Conservation (phyloP, 2,113 vertebrate genomes). For the Arvicanthis niloticus region DNA sequence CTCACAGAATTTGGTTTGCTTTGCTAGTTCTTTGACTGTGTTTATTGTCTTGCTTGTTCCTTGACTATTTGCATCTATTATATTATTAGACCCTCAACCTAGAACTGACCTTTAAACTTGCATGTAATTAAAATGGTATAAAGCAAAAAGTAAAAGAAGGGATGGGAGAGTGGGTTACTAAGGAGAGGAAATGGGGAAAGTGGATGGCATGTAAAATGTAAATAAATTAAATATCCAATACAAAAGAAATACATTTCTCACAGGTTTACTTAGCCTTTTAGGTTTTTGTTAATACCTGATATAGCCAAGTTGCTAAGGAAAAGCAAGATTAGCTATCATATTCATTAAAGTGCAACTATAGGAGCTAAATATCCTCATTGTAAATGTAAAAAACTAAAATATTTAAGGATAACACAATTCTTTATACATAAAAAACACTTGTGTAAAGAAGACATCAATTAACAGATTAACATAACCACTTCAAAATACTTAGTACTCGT, state of each 20-base stretch:
- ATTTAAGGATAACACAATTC: background rate
- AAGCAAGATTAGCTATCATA: background rate
- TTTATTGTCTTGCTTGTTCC: too few species aligned
- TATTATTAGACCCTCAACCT: too few species aligned
- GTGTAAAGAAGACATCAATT: background rate
- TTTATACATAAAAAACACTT: background rate
- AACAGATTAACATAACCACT: background rate
- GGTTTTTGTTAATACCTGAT: background rate
- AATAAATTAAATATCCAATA: too few species aligned
- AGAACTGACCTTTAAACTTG: too few species aligned
- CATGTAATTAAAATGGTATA: too few species aligned
- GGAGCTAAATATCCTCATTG: background rate
- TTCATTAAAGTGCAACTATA: background rate
- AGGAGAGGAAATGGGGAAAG: too few species aligned
- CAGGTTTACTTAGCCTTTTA: background rate
- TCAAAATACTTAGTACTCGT: background rate
- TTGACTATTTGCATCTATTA: too few species aligned
- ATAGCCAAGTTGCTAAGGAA: background rate
- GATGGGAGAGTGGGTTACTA: too few species aligned
- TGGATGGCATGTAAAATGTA: too few species aligned
- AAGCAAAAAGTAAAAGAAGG: too few species aligned
- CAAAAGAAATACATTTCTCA: background rate
- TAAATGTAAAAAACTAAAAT: background rate
- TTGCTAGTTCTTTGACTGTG: too few species aligned
- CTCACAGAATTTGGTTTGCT: too few species aligned